Evolutionary conservation across 2,797 vertebrate species (phyloP), one percentile per base, ranked within the genome.

Genomic region (Hippopotamyrus pictus): DNA sequence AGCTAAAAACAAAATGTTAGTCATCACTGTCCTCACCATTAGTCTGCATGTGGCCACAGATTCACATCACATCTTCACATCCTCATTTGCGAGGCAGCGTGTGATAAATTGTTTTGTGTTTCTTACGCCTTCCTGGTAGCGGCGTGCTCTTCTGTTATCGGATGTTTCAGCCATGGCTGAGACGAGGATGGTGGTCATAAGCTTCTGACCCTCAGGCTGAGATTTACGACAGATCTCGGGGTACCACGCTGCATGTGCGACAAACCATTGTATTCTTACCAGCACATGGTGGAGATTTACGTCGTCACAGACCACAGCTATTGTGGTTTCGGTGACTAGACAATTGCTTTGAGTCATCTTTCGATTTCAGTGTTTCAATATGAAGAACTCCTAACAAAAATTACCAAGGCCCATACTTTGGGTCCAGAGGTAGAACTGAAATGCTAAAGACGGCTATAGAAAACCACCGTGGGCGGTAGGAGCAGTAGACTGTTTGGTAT

Each of bases 31-130:
- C 44, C 76, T 82, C 76, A 46, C 1, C 41, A 46, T 82, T 82
- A 82, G 76, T 82, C 76, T 82, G 76, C 76, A 82, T 46, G 76
- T 22, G 41, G 76, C 76, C 76, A n/a, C 76, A 44, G 76, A 82
- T 46, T 82, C 76, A 22, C 76, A 44, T 46, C 37, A 44, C 73
- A 79, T 82, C 76, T 82, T 46, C 76, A 82, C 41, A n/a, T 82
- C 76, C 76, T 82, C 76, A 46, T 82, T 82, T 9, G 76, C 7
- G 41, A 82, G 76, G 17, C 41, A 46, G 41, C 41, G 76, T 44
- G 76, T 82, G 76, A 82, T 82, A 82, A 46, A 82, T 46, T 46
- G 76, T 82, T 22, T n/a, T 3, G 41, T 46, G 76, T 82, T 82
- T 46, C 41, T 44, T 46, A 44, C 8, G 76, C 76, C 76, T 82